Evolutionary conservation across 92 coral and sea anemone genomes (phyloP).

Genomic region (Zoanthus sociatus): DNA sequence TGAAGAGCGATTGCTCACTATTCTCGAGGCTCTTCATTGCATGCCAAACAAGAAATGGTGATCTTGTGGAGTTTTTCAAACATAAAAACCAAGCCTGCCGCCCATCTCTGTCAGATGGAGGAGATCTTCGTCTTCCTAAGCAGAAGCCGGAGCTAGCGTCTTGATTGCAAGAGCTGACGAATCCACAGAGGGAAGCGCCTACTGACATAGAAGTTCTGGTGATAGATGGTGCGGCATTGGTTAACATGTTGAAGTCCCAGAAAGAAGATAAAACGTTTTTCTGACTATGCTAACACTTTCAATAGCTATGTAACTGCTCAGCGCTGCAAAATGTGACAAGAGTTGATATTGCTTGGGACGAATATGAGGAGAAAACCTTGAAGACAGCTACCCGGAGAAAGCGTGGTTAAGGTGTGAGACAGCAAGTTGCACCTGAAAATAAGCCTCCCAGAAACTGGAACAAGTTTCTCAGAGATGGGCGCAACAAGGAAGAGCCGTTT

Average conservation of each 20-base stretch:
- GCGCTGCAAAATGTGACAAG: background rate
- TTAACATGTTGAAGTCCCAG: too few species aligned
- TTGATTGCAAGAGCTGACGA: too few species aligned
- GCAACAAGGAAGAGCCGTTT: too few species aligned
- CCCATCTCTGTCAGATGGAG: background rate
- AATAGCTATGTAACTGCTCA: too few species aligned
- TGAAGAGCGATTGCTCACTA: too few species aligned
- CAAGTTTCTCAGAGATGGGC: too few species aligned
- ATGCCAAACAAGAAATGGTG: constrained; percentile 62
- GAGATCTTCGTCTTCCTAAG: too few species aligned
- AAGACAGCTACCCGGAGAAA: constrained; percentile 58
- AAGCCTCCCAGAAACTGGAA: constrained; percentile 62
- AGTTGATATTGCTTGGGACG: constrained; percentile 64
- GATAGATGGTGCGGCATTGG: too few species aligned
- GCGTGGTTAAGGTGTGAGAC: constrained; percentile 63
- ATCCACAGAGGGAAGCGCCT: too few species aligned
- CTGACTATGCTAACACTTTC: too few species aligned
- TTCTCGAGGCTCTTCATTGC: constrained; percentile 41
- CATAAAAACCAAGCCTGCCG: background rate
- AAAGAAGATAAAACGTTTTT: too few species aligned
- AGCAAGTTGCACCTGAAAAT: constrained; percentile 48
- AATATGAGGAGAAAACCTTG: constrained; percentile 48
- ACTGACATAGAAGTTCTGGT: too few species aligned
- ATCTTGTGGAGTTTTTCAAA: constrained; percentile 59
- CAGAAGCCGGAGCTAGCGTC: constrained; percentile 49